Percentiles rank a stretch among this genome's conserved stretches.
phyloP scores from a whole-genome alignment of 1,140 invertebrate genomes.

The Drosophila pseudoobscura region DNA sequence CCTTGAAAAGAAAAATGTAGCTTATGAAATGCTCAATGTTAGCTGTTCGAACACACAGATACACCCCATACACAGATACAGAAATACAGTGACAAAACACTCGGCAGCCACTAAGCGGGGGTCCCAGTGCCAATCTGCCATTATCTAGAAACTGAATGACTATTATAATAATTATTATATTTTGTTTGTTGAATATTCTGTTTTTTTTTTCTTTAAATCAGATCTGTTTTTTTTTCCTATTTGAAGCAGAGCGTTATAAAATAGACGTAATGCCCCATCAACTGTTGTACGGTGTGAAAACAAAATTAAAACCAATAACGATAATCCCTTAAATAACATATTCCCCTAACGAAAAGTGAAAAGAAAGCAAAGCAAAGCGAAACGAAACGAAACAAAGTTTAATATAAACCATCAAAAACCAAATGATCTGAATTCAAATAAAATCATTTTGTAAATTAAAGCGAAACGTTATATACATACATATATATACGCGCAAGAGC shows the following conservation, averaged over 20 bases:
- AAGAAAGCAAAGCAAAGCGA: no score
- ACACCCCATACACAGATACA: conserved; percentile 3
- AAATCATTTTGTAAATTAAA: conserved; percentile 63
- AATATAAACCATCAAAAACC: conserved; percentile 57
- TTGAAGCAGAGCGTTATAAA: conserved; percentile 55
- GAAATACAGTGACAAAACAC: conserved; percentile 12
- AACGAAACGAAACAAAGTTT: conserved; percentile 27
- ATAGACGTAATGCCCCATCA: conserved; percentile 62
- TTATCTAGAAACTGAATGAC: conserved; percentile 42
- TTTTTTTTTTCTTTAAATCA: conserved; percentile 32
- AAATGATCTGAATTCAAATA: conserved; percentile 73
- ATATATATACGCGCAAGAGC: conserved; percentile 37
- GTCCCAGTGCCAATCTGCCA: conserved; percentile 67
- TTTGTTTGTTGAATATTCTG: conserved; percentile 44
- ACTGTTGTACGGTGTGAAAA: conserved; percentile 69
- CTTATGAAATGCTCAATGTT: conserved; percentile 74
- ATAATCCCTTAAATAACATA: conserved; percentile 34
- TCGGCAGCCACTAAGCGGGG: conserved; percentile 39
- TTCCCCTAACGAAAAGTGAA: conserved; percentile 34
- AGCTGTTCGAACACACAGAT: conserved; percentile 41
- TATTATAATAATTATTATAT: conserved; percentile 27
- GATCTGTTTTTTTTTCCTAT: conserved; percentile 57
- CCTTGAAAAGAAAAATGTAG: conserved; percentile 42
- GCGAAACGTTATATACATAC: conserved; percentile 27
- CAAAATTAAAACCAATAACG: conserved; percentile 35